Evolutionary conservation across 2,113 vertebrate species (phyloP).

Genomic region (Hypocryptadius cinnamomeus): DNA sequence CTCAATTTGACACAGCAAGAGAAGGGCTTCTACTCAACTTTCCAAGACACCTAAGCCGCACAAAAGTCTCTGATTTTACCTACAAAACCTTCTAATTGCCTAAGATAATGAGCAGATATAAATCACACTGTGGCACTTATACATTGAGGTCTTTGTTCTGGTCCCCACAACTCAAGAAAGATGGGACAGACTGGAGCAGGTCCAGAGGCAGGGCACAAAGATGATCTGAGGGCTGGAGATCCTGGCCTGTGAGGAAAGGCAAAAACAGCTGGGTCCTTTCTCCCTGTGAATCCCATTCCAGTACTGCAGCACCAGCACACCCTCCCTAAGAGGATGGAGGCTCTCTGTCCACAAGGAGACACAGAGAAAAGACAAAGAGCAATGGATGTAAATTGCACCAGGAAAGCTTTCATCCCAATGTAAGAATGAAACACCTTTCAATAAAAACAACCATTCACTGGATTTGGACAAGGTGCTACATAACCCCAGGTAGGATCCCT

Average conservation of each 20-base stretch:
- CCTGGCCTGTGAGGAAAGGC: neutral
- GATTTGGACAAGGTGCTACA: neutral
- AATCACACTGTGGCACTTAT: neutral
- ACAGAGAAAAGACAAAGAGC: neutral
- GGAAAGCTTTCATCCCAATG: neutral
- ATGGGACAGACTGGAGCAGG: neutral
- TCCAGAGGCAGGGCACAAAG: neutral
- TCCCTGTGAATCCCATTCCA: neutral
- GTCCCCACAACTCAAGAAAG: neutral
- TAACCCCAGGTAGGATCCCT: neutral
- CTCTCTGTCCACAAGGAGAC: neutral
- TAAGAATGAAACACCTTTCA: neutral
- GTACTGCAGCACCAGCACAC: neutral
- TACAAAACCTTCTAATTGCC: neutral
- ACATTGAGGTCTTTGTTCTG: neutral
- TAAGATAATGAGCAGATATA: neutral
- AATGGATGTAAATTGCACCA: accelerated
- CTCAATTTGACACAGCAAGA: neutral
- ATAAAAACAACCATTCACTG: neutral
- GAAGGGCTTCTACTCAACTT: neutral
- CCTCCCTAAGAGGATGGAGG: neutral
- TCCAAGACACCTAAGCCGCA: accelerated
- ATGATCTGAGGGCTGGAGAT: neutral
- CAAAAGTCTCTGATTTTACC: neutral
- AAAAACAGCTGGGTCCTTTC: neutral